Base-by-base conservation (phyloP, 2,113 vertebrate genomes). In the Brienomyrus longianalis region DNA sequence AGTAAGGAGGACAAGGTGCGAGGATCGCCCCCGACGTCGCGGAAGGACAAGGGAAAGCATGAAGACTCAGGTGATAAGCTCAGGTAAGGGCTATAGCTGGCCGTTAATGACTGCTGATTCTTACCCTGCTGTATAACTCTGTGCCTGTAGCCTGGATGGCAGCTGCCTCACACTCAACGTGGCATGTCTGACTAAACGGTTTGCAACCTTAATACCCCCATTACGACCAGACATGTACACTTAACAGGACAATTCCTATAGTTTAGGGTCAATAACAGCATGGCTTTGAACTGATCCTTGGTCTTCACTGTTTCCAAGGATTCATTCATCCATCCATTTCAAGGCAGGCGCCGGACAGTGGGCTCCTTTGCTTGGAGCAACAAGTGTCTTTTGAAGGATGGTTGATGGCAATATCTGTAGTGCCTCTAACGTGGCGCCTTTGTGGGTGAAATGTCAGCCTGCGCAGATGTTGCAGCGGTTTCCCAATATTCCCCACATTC, bases 1-100 rank as follows among this genome's bases (percentile, higher is more conserved):
- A 91, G 91, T 74, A 92, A 70, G 43, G 86, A 5, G 90, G 87
- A 88, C 35, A 90, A 87, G 89, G 3, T 5, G 87, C 35, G 89
- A 0, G 91, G 84, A 31, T 62, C 88, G 27, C 0, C 52, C 80
- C 0, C 66, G 17, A 5, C 51, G 66, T 90, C 93, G 80, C 91
- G 74, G 62, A 95, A 91, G 31, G 92, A 92, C 54, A 93, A n/a
- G 89, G 93, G 90, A 35, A 91, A 83, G 2, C 89, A 84, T 83
- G 94, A 95, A 21, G 94, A 93, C 1, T 90, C 93, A 5, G 90
- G 87, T 35, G 92, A 94, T 23, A 92, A 86, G 88, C 94, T 96
- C 92, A 94, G 96, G 96, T 96, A 93, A 92, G 70, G 19, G 31
- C 70, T 39, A 35, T 74, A 27, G 3, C 21, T 47, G 3, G 3